These are phyloP conservation scores for Brachycybe producta DNA, from an alignment of 2,888 invertebrate species.

Conservation along the genomic window DNA sequence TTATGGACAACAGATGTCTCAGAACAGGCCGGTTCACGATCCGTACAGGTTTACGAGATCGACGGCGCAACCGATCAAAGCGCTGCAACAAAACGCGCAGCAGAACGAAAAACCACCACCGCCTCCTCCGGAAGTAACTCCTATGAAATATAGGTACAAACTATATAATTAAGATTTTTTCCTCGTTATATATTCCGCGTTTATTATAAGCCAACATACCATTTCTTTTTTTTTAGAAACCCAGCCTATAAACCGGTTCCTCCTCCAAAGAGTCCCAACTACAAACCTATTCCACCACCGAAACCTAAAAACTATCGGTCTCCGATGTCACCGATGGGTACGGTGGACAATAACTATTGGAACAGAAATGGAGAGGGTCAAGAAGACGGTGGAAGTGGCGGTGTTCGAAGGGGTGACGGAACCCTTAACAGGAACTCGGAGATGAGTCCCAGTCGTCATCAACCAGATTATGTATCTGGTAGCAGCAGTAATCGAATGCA, in stretches of 20 bases:
- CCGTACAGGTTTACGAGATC: conserved; percentile 53
- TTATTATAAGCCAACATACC: conserved; percentile 23
- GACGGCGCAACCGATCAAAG: conserved; percentile 45
- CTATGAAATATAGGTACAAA: conserved; percentile 17
- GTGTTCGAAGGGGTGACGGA: conserved; percentile 11
- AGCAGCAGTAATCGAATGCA: conserved; percentile 9
- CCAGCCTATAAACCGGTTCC: conserved; percentile 35
- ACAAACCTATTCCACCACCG: conserved; percentile 83
- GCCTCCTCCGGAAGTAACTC: conserved; percentile 7
- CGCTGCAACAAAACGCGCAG: conserved; percentile 13
- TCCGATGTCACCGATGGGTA: conserved; percentile 32
- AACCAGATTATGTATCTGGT: conserved; percentile 11
- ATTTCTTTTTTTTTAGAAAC: conserved; percentile 18
- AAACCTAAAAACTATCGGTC: conserved; percentile 86
- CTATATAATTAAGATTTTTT: too few relatives aligned
- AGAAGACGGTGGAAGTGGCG: conserved; percentile 21
- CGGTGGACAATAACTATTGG: conserved; percentile 17
- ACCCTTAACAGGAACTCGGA: conserved; percentile 20
- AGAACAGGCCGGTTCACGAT: conserved; percentile 35
- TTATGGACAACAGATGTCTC: conserved; percentile 13
- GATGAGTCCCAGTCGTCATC: conserved; percentile 11
- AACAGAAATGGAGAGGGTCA: conserved; percentile 17
- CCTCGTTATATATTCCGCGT: background rate
- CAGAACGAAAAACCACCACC: conserved; percentile 6
- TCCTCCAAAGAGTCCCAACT: conserved; percentile 34